These are phyloP conservation scores for Mastacembelus armatus DNA, from an alignment of 2,797 vertebrate species.

Conservation along the genomic window DNA sequence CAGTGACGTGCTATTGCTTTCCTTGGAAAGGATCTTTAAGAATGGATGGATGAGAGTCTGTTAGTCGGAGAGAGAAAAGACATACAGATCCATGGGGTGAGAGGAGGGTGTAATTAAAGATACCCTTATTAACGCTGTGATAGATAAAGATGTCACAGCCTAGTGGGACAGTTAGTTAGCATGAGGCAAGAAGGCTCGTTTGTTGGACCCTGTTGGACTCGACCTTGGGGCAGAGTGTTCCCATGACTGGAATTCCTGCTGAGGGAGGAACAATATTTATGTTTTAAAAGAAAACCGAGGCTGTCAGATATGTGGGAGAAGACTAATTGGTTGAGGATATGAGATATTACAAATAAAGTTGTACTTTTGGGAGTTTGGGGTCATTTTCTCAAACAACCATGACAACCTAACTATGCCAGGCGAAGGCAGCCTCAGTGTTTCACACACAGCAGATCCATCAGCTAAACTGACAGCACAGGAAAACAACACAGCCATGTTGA, in stretches of 20 bases:
- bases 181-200: slow-evolving; percentile 41
- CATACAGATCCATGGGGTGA: slow-evolving; percentile 66
- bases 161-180: slow-evolving; percentile 53
- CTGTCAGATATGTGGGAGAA: slow-evolving; percentile 58
- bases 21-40: slow-evolving; percentile 64
- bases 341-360: slow-evolving; percentile 62
- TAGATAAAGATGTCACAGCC: slow-evolving; percentile 79
- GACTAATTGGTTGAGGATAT: slow-evolving; percentile 65
- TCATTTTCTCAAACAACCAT: slow-evolving; percentile 47
- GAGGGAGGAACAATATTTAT: slow-evolving; percentile 77
- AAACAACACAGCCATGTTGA: too few species aligned
- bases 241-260: slow-evolving; percentile 62
- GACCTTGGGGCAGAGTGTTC: slow-evolving; percentile 75
- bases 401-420: slow-evolving; percentile 6
- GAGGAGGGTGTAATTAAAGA: slow-evolving; percentile 81
- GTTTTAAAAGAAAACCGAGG: slow-evolving; percentile 62
- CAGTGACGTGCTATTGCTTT: slow-evolving; percentile 75
- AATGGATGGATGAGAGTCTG: slow-evolving; percentile 72
- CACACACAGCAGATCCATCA: slow-evolving; percentile 26
- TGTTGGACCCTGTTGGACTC: slow-evolving; percentile 42
- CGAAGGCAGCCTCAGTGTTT: slow-evolving; percentile 21
- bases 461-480: too few species aligned
- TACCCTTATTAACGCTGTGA: slow-evolving; percentile 80
- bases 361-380: slow-evolving; percentile 38
- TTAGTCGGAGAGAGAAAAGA: slow-evolving; percentile 63